These are phyloP conservation scores for Boloria selene DNA, from an alignment of 2,888 invertebrate species.

Conservation along the genomic window DNA sequence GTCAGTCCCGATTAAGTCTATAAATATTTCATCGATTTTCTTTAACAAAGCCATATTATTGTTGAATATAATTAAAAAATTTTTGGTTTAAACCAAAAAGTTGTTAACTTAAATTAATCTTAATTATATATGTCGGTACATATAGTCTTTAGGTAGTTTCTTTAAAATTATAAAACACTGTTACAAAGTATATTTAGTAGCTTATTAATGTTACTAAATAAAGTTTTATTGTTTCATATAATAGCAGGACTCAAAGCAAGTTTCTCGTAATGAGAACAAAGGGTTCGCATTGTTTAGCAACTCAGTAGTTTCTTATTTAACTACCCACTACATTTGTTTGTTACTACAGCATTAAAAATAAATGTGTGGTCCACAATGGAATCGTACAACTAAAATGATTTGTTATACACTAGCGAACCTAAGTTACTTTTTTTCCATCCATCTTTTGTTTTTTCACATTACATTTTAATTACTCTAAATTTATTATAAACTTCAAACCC, in stretches of 20 bases:
- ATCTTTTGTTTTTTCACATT: too few species aligned
- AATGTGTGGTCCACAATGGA: slow-evolving; percentile 1
- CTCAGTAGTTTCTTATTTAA: slow-evolving; percentile 18
- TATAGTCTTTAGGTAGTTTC: not conserved
- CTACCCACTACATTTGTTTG: slow-evolving; percentile 16
- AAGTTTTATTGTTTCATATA: slow-evolving; percentile 34
- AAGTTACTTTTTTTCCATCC: too few species aligned
- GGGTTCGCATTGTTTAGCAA: slow-evolving; percentile 10
- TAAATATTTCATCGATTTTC: too few species aligned
- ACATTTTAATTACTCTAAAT: too few species aligned
- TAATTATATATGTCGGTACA: too few species aligned
- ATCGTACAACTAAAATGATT: slow-evolving; percentile 8
- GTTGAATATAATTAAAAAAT: too few species aligned
- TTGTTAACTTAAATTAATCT: too few species aligned
- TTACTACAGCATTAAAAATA: slow-evolving; percentile 12
- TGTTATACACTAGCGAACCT: slow-evolving; percentile 35
- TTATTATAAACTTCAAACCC: too few species aligned
- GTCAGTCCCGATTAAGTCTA: too few species aligned
- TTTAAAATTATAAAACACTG: slow-evolving; percentile 4
- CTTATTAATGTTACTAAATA: slow-evolving; percentile 22
- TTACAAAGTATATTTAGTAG: slow-evolving; percentile 19
- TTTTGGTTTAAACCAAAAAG: too few species aligned
- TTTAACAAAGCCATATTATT: too few species aligned
- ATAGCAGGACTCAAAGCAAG: slow-evolving; percentile 28
- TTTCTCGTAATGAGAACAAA: slow-evolving; percentile 30